Evolutionary conservation across 2,797 vertebrate genomes (phyloP), one percentile per base, ranked within the genome.

Genomic region (Syndactyla subalaris): DNA sequence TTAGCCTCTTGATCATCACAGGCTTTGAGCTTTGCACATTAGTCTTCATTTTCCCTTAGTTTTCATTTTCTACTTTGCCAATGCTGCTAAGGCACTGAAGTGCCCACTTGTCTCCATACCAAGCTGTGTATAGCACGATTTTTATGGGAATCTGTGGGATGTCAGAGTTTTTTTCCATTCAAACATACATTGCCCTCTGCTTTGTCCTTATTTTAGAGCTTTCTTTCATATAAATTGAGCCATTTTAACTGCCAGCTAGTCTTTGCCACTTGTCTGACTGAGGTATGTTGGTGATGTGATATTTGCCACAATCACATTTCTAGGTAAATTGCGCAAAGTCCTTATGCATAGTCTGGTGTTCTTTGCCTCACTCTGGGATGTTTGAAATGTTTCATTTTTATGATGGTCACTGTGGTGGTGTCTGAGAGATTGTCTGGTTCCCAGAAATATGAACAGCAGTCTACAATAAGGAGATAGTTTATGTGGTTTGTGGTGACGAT

Each of bases 401-500:
- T 55, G 36, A 51, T 49, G 68, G 66, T 83, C 4, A 2, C 39
- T 88, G 66, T 0, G 5, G 66, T 57, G 36, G 5, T 89, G 66
- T 84, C 82, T 4, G 6, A 91, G 30, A 83, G 46, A 58, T 49
- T 1, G 1, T 68, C 79, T 91, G 59, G 58, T 95, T 96, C 92
- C 88, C 92, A 86, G 85, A 90, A 93, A 23, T 76, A 72, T 85
- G 27, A 91, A 58, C 23, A 89, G 38, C 23, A 58, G 46, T 43
- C 55, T 84, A 18, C 75, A 88, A n/a, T 68, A 66, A 81, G 26
- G 62, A 80, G 51, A 29, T 49, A 70, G 23, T 55, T 91, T 77
- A 34, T 70, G 46, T 78, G 72, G 66, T 66, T 91, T 96, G 85
- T 78, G 89, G 94, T 73, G 38, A 92, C 70, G 32, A 76, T 55